These are phyloP conservation scores for Asarcornis scutulata DNA, from an alignment of 2,113 vertebrate genomes.

Conservation along the genomic window DNA sequence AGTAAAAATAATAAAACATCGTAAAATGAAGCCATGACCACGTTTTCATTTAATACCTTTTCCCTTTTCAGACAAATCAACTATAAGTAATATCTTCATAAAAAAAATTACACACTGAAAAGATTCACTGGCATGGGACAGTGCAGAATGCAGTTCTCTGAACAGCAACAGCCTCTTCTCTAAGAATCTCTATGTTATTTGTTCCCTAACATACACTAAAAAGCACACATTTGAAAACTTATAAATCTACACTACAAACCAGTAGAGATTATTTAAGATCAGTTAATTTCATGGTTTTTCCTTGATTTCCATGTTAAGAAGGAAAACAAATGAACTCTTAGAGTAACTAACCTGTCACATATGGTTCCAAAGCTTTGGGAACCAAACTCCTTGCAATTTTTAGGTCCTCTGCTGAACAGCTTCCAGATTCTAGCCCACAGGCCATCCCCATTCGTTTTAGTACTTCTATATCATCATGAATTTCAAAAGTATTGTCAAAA, in stretches of 20 bases:
- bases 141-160: background rate
- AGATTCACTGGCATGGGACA: background rate
- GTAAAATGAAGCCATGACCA: background rate
- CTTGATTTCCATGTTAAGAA: background rate
- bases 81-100: background rate
- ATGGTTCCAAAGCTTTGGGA: conserved; percentile 96
- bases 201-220: background rate
- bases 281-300: background rate
- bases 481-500: conserved; percentile 99
- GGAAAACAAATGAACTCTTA: background rate
- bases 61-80: background rate
- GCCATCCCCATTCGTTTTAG: conserved; percentile 99
- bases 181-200: background rate
- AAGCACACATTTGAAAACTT: background rate
- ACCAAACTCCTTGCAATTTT: conserved; percentile 92
- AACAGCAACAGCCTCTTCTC: background rate
- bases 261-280: background rate
- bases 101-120: background rate
- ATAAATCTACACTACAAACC: background rate
- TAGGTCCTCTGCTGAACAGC: conserved; percentile 94
- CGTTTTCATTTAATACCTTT: background rate
- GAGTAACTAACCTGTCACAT: conserved; percentile 89
- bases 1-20: background rate
- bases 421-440: conserved; percentile 94
- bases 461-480: conserved; percentile 98